Base-by-base conservation (phyloP, 1,140 invertebrate genomes). In the Andricus grossulariae region DNA sequence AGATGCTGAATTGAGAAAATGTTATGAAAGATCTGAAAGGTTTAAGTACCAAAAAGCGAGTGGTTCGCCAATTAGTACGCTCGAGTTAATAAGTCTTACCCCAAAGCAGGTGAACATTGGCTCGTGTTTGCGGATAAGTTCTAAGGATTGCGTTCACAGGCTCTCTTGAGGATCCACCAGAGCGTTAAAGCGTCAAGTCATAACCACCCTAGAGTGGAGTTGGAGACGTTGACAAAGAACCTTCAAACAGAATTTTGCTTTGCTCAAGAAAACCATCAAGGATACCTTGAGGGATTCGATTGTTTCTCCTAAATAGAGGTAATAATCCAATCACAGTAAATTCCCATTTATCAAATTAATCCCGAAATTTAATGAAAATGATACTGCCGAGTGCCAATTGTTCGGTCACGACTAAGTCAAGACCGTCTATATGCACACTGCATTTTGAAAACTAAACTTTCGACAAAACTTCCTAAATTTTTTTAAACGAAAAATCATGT, bases 131-230 rank as follows among this genome's bases (percentile, higher is more conserved):
- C 57, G 57, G 57, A 60, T 60, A 60, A 60, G 32, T 60, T 60
- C 57, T 73, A 66, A 75, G 72, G 21, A 18, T 52, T 71, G 74
- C 74, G 73, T 79, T 79, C 52, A 75, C 71, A 50, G 72, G 55
- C 72, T 79, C 73, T 75, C 77, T 78, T 74, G 18, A 74, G 54
- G 60, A 74, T 60, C 55, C 73, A 66, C 45, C 71, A 39, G 15
- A 76, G 74, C 74, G 73, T 79, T 79, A 76, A 79, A 75, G 57
- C 57, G 71, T 57, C 51, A 72, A 76, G 74, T 76, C 78, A 79
- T 75, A 75, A 79, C 57, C 57, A 66, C 73, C 70, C 77, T 25
- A 39, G 71, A 18, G 54, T 70, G 51, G 50, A 49, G 70, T 51
- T 73, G 21, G 75, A 72, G 73, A 78, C 77, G 66, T 77, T 72